Conservation (phyloP, 2,113 vertebrate species). For the Dicerorhinus sumatrensis region DNA sequence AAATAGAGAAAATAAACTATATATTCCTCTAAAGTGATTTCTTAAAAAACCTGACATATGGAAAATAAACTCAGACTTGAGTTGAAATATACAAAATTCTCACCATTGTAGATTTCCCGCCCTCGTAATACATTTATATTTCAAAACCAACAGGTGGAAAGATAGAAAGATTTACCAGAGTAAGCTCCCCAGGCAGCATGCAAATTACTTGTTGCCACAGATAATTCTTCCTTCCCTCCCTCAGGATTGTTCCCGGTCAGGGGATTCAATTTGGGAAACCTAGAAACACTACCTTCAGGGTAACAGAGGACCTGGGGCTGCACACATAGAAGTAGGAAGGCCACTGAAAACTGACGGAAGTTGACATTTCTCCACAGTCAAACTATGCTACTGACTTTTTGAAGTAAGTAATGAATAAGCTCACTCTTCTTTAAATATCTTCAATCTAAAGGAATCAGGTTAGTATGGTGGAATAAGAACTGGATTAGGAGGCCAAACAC, state of each 20-base stretch:
- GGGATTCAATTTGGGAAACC: background rate
- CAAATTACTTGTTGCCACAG: background rate
- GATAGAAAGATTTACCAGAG: background rate
- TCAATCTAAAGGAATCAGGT: background rate
- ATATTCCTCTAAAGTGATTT: background rate
- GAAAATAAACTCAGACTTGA: slow-evolving; percentile 6
- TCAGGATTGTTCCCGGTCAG: background rate
- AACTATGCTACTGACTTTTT: background rate
- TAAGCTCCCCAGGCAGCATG: background rate
- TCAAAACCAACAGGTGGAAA: background rate
- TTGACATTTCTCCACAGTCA: background rate
- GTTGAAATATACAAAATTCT: background rate
- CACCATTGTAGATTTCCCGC: background rate
- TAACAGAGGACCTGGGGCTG: background rate
- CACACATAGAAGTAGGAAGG: background rate
- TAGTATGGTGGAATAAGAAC: background rate
- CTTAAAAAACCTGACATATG: background rate
- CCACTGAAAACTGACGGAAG: background rate
- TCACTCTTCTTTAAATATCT: background rate
- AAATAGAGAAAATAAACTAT: slow-evolving; percentile 32
- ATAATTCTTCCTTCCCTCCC: background rate
- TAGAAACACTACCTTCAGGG: background rate
- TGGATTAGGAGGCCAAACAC: background rate
- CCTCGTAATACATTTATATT: background rate
- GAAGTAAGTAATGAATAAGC: background rate